Conservation (phyloP, 2,113 vertebrate species). For the Urocolius indicus region DNA sequence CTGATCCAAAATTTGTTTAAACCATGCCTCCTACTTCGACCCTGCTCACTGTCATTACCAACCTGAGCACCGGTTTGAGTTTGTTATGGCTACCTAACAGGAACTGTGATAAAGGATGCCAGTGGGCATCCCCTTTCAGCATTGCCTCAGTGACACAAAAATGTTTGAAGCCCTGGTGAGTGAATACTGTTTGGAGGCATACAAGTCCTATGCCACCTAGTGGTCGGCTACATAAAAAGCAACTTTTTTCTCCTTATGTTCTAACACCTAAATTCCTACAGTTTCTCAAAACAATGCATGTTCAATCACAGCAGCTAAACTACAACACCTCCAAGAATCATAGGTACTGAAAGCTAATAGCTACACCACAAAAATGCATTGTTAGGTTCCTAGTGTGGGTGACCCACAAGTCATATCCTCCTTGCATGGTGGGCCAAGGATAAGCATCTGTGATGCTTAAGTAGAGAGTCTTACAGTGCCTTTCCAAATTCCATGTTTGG, state of each 20-base stretch:
- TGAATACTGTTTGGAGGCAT: too few relatives aligned
- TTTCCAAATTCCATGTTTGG: neutral
- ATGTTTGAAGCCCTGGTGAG: neutral
- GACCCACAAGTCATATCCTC: neutral
- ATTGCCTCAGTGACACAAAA: neutral
- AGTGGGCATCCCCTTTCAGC: neutral
- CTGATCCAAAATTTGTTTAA: neutral
- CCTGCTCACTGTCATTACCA: neutral
- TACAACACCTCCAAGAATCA: neutral
- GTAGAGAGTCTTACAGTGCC: neutral
- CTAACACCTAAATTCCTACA: neutral
- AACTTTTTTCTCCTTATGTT: neutral
- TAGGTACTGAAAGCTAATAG: neutral
- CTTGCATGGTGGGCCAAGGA: neutral
- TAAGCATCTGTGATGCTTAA: neutral
- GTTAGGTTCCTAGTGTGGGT: neutral
- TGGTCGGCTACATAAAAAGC: neutral
- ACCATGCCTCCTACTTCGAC: fast-evolving
- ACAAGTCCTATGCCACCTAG: neutral
- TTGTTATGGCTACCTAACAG: neutral
- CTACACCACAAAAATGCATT: neutral
- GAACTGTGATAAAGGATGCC: neutral
- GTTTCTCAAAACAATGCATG: neutral
- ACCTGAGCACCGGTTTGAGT: neutral
- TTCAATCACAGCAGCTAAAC: neutral